Conservation (phyloP, 2,113 vertebrate genomes). For the Peromyscus polionotus region DNA sequence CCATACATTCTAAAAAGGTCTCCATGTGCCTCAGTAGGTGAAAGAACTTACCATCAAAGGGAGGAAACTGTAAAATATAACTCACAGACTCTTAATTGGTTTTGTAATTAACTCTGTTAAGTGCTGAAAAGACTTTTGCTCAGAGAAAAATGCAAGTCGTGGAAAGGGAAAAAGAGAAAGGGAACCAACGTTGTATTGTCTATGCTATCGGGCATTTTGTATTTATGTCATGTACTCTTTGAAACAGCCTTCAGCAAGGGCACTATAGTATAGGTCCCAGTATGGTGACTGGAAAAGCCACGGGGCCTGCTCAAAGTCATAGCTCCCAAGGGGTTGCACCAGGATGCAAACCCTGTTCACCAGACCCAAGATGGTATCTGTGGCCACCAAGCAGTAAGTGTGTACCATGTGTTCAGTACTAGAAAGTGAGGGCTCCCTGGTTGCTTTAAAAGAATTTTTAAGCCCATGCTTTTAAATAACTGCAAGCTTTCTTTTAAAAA, state of each 20-base stretch:
- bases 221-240: conserved; percentile 43
- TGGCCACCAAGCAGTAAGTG: neutral
- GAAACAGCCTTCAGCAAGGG: conserved; percentile 5
- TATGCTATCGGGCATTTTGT: neutral
- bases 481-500: conserved; percentile 10
- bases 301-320: neutral
- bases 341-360: neutral
- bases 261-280: neutral
- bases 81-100: conserved; percentile 24
- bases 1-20: neutral
- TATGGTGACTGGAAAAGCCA: neutral
- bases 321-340: neutral
- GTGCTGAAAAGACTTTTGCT: conserved; percentile 40
- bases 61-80: conserved; percentile 57
- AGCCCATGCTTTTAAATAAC: neutral
- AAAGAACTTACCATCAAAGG: conserved; percentile 51
- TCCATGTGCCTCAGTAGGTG: conserved; percentile 16
- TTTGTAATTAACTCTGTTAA: conserved; percentile 57
- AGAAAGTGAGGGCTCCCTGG: neutral
- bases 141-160: conserved; percentile 22
- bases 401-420: neutral
- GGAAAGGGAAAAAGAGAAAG: conserved; percentile 32
- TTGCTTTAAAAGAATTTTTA: conserved; percentile 9
- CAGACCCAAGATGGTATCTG: neutral
- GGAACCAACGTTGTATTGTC: conserved; percentile 9